Conservation (phyloP, 2,888 invertebrate species). For the Amiota mariae region DNA sequence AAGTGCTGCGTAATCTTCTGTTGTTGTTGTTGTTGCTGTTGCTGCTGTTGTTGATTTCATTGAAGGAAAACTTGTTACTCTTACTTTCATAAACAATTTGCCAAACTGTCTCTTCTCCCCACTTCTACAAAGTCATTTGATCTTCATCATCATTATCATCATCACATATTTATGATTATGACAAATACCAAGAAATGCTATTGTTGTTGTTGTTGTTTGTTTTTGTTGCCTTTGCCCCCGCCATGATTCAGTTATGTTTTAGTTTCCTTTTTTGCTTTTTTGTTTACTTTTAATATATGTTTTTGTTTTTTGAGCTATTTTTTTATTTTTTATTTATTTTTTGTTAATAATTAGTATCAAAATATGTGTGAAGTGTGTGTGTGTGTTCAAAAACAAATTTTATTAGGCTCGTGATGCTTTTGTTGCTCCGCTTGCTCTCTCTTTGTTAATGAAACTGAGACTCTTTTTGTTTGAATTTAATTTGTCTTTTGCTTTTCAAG, state of each 20-base stretch:
- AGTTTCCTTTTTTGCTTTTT: not conserved
- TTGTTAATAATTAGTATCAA: constrained; percentile 17
- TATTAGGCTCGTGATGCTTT: no score
- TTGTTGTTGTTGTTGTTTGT: constrained; percentile 26
- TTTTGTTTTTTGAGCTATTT: constrained; percentile 27
- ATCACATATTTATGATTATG: no score
- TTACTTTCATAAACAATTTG: constrained; percentile 40
- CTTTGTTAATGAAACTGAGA: no score
- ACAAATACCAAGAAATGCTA: constrained; percentile 2
- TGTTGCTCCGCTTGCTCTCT: no score
- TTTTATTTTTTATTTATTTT: constrained; percentile 53
- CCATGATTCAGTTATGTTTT: constrained; percentile 17
- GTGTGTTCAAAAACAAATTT: no score
- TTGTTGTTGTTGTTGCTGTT: constrained; percentile 20
- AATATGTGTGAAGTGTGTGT: no score
- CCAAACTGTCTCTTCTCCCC: constrained; percentile 41
- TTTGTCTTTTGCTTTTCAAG: no score
- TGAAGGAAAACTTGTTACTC: not conserved
- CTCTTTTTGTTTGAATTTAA: no score
- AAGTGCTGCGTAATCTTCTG: not conserved
- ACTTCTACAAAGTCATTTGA: constrained; percentile 32
- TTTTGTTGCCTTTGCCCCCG: constrained; percentile 33
- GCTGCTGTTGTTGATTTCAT: constrained; percentile 20
- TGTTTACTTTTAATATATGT: not conserved
- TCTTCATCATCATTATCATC: no score